Evolutionary conservation across 2,113 vertebrate species (phyloP).

Genomic region (Apteryx owenii): DNA sequence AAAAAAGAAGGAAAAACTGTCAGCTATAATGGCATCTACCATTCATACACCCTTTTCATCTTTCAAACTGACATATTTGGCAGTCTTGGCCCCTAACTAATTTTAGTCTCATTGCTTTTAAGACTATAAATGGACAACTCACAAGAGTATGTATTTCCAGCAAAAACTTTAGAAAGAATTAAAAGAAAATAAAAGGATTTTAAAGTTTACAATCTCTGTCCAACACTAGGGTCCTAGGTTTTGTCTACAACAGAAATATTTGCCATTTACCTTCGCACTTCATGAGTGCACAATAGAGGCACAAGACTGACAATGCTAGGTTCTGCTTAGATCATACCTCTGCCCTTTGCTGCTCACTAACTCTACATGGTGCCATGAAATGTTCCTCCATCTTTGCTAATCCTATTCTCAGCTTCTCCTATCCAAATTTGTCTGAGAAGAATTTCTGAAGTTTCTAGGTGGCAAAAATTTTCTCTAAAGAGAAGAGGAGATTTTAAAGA

Average conservation of each 20-base stretch:
- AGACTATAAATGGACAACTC: not conserved
- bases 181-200: not conserved
- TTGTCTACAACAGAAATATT: not conserved
- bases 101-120: not conserved
- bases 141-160: not conserved
- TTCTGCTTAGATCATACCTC: not conserved
- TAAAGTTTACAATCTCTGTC: not conserved
- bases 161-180: not conserved
- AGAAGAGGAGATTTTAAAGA: not conserved
- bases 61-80: not conserved
- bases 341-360: not conserved
- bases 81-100: not conserved
- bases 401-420: not conserved
- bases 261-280: not conserved
- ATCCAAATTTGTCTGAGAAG: not conserved
- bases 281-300: not conserved
- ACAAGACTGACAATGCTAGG: not conserved
- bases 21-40: constrained; percentile 7
- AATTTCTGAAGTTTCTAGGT: not conserved
- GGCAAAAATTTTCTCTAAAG: not conserved
- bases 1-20: constrained; percentile 33
- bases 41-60: not conserved
- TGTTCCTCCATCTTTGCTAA: not conserved
- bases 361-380: not conserved
- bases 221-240: not conserved